Evolutionary conservation across 2,888 invertebrate species (phyloP), one percentile per base, ranked within the genome.

Genomic region (Troglohyphantes excavatus): DNA sequence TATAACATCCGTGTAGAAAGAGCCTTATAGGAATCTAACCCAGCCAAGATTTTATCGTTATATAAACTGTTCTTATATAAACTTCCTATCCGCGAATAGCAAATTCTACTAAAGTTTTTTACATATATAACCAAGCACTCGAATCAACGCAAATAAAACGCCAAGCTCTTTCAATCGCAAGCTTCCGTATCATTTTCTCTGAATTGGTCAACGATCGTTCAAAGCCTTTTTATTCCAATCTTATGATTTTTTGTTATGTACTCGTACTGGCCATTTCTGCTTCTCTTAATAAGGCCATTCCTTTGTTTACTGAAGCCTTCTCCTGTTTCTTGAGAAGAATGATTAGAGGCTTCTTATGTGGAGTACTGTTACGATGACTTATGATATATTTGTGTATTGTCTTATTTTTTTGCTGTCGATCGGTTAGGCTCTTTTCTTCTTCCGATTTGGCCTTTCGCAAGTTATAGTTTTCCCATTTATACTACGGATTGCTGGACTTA

Each of bases 301-400:
- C 46, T 81, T 81, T 81, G 79, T 81, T 81, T 53, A 26, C n/a
- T 27, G 53, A 21, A 63, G 9, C 23, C 78, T 27, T 53, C 75
- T 75, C 59, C 19, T 17, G 61, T 63, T 65, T 33, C 67, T 46
- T 7, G 21, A 29, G 26, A 81, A 67, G 67, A 67, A 81, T 68
- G 46, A 26, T 43, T 11, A 21, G 46, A 59, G 63, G 68, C n/a
- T 63, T 72, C 33, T 70, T 27, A 82, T 68, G 53, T 68, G 5
- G 59, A 59, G 53, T 70, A 27, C 19, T 70, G 68, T 33, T 59
- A 59, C 46, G 53, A 68, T 53, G 46, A 11, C n/a, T n/a, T n/a
- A n/a, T 79, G 26, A 79, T 79, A 27, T 83, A 72, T 61, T 43
- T 6, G n/a, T 9, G 70, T 43, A 83, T 83, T 83, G 83, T 83